A percentile compares a stretch with the other conserved stretches of the same genome.
phyloP scores from a whole-genome alignment of 2,888 invertebrate species.

The Lycocerus yunnanus region DNA sequence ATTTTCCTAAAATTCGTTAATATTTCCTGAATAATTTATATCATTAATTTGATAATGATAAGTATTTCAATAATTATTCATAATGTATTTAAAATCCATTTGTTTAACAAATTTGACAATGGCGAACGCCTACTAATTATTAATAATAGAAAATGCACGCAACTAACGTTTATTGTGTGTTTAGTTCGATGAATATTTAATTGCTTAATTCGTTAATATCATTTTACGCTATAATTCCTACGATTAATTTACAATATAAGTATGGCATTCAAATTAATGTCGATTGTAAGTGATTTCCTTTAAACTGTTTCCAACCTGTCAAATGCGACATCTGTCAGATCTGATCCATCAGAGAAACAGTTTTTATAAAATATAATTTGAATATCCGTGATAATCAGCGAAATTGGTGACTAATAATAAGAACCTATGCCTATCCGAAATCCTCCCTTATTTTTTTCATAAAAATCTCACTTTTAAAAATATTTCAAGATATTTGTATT shows the following conservation, averaged over 20 bases:
- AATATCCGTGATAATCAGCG: not conserved
- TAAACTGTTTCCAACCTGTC: not conserved
- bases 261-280: not conserved
- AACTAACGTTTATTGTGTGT: not conserved
- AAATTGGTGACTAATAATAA: too few species aligned
- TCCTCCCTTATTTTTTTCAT: too few species aligned
- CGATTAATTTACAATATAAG: not conserved
- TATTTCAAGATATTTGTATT: too few species aligned
- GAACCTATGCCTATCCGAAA: too few species aligned
- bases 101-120: not conserved
- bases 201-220: not conserved
- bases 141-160: not conserved
- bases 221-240: not conserved
- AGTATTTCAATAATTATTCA: not conserved
- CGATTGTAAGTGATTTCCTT: not conserved
- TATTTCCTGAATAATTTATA: not conserved
- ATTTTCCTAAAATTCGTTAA: too few species aligned
- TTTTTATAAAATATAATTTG: not conserved
- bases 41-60: not conserved
- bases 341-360: not conserved
- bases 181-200: not conserved
- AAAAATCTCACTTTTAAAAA: not conserved
- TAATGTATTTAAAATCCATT: not conserved
- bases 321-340: not conserved
- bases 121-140: not conserved